phyloP scores from a whole-genome alignment of 1,140 invertebrate genomes.

The Dendroctonus ponderosae region DNA sequence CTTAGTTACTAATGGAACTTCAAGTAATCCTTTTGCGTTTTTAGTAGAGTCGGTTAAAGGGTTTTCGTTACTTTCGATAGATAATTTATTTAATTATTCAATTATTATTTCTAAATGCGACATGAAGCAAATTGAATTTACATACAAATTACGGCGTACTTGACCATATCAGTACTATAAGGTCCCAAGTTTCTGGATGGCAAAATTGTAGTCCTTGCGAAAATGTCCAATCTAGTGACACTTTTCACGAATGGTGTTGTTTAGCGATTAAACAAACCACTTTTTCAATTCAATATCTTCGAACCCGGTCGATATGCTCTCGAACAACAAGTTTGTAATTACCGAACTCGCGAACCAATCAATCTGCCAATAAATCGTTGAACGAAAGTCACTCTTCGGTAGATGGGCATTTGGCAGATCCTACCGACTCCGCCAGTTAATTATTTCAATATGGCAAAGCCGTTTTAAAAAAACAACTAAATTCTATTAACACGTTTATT shows the following conservation, averaged over 20 bases:
- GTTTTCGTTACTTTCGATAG: neutral
- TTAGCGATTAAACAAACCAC: neutral
- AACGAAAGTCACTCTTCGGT: neutral
- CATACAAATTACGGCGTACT: neutral
- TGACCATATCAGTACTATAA: slow-evolving; percentile 9
- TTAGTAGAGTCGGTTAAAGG: slow-evolving; percentile 20
- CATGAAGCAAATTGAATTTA: slow-evolving; percentile 12
- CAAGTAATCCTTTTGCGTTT: no score
- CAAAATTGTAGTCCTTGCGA: neutral
- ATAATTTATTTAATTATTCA: slow-evolving; percentile 1
- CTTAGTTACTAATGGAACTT: neutral
- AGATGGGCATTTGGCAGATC: neutral
- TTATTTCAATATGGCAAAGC: no score
- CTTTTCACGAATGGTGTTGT: neutral
- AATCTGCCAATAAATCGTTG: neutral
- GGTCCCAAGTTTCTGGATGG: neutral
- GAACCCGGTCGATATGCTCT: neutral
- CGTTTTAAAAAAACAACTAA: slow-evolving; percentile 1
- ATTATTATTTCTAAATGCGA: neutral
- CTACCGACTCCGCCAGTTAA: slow-evolving; percentile 1
- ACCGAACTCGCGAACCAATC: neutral
- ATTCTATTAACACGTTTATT: no score
- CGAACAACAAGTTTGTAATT: neutral
- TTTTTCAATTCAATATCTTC: neutral
- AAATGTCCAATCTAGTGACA: neutral